A percentile compares a stretch with the other conserved stretches of the same genome.
These are phyloP conservation scores for Merodon equestris DNA, from an alignment of 2,888 invertebrate species.

Conservation along the genomic window DNA sequence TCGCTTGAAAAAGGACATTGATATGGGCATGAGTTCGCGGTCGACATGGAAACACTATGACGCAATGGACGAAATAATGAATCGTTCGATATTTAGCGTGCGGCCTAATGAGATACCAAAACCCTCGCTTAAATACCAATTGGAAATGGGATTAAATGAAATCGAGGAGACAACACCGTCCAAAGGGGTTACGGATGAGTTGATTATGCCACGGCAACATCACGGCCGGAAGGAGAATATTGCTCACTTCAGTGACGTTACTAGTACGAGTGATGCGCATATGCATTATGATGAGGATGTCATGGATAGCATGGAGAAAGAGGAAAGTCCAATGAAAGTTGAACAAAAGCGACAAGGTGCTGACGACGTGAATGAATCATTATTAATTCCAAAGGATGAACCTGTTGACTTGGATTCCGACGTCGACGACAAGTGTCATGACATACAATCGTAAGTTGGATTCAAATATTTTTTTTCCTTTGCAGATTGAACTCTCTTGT, in stretches of 20 bases:
- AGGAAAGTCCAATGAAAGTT: constrained; percentile 5
- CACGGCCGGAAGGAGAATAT: neutral
- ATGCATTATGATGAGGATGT: constrained; percentile 37
- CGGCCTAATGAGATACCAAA: constrained; percentile 78
- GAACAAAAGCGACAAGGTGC: constrained; percentile 32
- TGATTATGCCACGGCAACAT: too few relatives aligned
- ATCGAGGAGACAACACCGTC: constrained; percentile 69
- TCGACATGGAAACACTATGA: constrained; percentile 81
- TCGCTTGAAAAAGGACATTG: constrained; percentile 81
- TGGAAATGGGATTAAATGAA: constrained; percentile 70
- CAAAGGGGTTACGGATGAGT: neutral
- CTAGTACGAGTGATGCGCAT: constrained; percentile 18
- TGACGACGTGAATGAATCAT: constrained; percentile 66
- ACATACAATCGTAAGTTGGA: constrained; percentile 15
- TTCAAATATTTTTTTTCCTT: neutral
- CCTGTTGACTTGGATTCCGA: constrained; percentile 76
- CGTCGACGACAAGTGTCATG: constrained; percentile 64
- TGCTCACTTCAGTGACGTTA: too few relatives aligned
- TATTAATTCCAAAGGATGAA: constrained; percentile 76
- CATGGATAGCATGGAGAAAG: constrained; percentile 1
- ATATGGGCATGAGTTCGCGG: constrained; percentile 78
- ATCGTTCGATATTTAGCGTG: constrained; percentile 78
- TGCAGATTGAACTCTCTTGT: too few relatives aligned
- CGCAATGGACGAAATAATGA: constrained; percentile 82
- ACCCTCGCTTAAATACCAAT: constrained; percentile 77